phyloP scores from a whole-genome alignment of 2,113 vertebrate genomes.

The Tylochromis polylepis region DNA sequence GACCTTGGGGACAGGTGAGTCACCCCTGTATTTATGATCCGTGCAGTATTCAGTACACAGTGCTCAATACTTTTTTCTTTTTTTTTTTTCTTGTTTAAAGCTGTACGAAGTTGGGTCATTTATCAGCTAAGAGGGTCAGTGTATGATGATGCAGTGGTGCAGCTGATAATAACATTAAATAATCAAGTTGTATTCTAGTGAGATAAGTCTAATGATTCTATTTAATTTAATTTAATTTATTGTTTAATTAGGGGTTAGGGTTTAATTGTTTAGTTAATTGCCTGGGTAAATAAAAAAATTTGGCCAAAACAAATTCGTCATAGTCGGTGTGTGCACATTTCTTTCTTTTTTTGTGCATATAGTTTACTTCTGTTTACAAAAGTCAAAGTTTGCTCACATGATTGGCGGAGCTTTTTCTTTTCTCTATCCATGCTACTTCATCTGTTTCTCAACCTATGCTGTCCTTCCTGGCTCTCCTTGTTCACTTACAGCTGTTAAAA shows the following conservation, averaged over 20 bases:
- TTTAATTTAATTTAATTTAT: neutral
- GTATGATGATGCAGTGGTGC: neutral
- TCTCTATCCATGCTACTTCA: neutral
- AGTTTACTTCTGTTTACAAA: neutral
- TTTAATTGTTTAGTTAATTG: neutral
- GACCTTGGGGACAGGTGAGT: conserved; percentile 94
- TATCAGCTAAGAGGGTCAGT: neutral
- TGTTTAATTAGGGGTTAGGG: neutral
- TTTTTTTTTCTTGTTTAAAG: neutral
- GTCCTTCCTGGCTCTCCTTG: neutral
- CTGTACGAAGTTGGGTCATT: neutral
- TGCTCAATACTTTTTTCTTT: too few species aligned
- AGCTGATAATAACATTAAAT: neutral
- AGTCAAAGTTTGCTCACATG: neutral
- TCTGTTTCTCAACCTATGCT: neutral
- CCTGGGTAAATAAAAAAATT: too few species aligned
- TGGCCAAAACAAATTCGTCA: neutral
- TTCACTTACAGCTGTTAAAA: neutral
- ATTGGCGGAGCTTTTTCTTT: neutral
- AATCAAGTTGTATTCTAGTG: neutral
- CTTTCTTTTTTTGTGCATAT: neutral
- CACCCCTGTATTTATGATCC: neutral
- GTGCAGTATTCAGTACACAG: neutral
- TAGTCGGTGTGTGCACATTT: neutral
- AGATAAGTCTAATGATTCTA: neutral